phyloP scores from a whole-genome alignment of 2,113 vertebrate species.

The Gila orcuttii region DNA sequence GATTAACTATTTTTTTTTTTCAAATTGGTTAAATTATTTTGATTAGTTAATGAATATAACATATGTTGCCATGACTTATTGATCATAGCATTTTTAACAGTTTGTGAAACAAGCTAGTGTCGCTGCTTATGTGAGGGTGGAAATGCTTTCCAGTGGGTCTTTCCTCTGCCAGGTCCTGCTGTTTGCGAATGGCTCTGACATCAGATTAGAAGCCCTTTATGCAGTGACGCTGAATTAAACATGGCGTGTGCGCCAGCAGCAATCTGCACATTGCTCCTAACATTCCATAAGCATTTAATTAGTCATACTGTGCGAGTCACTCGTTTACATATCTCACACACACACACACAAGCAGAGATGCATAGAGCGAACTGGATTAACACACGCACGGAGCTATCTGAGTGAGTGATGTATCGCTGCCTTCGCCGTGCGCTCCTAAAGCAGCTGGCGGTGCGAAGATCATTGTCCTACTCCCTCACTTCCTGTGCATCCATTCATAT shows the following conservation, averaged over 20 bases:
- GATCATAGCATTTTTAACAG: not conserved
- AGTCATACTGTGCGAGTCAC: slow-evolving; percentile 55
- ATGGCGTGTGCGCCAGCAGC: slow-evolving; percentile 62
- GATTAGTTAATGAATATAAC: not conserved
- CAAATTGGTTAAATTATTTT: not conserved
- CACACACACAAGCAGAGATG: slow-evolving; percentile 49
- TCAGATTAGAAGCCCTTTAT: slow-evolving; percentile 61
- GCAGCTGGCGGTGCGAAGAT: not conserved
- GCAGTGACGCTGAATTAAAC: slow-evolving; percentile 67
- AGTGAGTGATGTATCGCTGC: not conserved
- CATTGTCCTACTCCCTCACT: slow-evolving; percentile 28
- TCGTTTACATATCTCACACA: slow-evolving; percentile 49
- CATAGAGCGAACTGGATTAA: slow-evolving; percentile 53
- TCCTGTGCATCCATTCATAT: slow-evolving; percentile 54
- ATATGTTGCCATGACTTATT: not conserved
- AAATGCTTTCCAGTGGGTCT: slow-evolving; percentile 21
- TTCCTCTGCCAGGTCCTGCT: slow-evolving; percentile 57
- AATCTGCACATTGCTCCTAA: slow-evolving; percentile 65
- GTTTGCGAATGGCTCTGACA: slow-evolving; percentile 53
- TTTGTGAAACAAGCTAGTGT: not conserved
- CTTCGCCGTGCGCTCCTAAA: not conserved
- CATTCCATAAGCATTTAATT: slow-evolving; percentile 67
- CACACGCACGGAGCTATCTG: slow-evolving; percentile 23
- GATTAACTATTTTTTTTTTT: too few relatives aligned
- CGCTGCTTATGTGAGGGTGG: not conserved